phyloP scores from a whole-genome alignment of 2,113 vertebrate genomes.

The Panurus biarmicus region DNA sequence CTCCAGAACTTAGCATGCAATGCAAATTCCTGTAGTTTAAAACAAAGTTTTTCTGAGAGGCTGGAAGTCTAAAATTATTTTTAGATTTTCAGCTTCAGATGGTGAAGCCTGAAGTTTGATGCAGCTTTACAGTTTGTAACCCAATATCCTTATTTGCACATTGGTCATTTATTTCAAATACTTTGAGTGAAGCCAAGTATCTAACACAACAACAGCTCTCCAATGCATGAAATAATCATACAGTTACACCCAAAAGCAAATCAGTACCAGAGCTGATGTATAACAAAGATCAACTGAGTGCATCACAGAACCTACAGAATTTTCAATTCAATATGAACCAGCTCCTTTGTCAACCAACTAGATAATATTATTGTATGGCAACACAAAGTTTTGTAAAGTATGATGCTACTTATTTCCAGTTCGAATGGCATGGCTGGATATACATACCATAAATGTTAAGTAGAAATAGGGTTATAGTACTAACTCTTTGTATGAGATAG shows the following conservation, averaged over 20 bases:
- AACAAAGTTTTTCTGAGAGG: not conserved
- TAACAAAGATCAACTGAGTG: not conserved
- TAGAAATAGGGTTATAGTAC: not conserved
- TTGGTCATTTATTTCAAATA: not conserved
- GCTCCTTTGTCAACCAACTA: not conserved
- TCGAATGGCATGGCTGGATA: not conserved
- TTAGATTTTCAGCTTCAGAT: not conserved
- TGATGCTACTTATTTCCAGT: not conserved
- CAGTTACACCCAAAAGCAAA: not conserved
- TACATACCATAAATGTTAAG: not conserved
- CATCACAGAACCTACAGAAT: not conserved
- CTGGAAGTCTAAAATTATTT: not conserved
- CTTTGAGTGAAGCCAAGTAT: not conserved
- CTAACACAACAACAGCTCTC: not conserved
- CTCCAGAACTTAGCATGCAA: not conserved
- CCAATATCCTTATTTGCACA: not conserved
- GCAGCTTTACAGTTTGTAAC: not conserved
- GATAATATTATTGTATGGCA: not conserved
- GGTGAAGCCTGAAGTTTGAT: not conserved
- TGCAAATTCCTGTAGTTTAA: not conserved
- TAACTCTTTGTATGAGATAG: not conserved
- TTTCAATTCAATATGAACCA: not conserved
- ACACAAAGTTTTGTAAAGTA: not conserved
- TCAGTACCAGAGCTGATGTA: not conserved
- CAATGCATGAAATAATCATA: not conserved